Conservation (phyloP, 2,888 invertebrate genomes). For the Anorthoa munda region DNA sequence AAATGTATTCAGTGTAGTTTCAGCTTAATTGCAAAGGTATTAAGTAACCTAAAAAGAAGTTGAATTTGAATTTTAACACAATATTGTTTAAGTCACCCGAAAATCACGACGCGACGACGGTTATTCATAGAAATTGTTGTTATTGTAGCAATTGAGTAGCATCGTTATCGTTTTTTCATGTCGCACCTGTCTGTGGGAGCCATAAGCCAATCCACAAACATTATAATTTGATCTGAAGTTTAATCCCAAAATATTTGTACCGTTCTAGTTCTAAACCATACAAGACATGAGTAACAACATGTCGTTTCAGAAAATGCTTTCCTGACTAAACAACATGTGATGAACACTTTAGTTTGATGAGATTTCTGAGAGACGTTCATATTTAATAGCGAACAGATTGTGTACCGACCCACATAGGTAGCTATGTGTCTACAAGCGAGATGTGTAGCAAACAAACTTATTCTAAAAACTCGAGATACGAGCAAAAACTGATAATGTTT, state of each 20-base stretch:
- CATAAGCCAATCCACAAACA: background rate
- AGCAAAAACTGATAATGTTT: conserved; percentile 12
- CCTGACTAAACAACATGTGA: conserved; percentile 54
- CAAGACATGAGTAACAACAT: conserved; percentile 24
- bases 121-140: too few relatives aligned
- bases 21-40: background rate
- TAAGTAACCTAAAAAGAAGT: too few relatives aligned
- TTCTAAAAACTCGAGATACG: conserved; percentile 1
- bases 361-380: conserved; percentile 58
- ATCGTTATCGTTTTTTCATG: background rate
- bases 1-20: background rate
- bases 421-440: background rate
- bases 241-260: conserved; percentile 12
- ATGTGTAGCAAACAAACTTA: conserved; percentile 27
- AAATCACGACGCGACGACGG: too few relatives aligned
- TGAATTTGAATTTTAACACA: too few relatives aligned
- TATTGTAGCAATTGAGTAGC: too few relatives aligned
- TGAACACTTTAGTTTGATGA: conserved; percentile 59
- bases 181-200: background rate
- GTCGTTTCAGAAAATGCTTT: conserved; percentile 43
- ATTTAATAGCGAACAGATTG: conserved; percentile 52
- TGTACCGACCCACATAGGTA: conserved; percentile 14
- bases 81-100: too few relatives aligned
- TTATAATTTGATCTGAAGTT: background rate
- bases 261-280: conserved; percentile 26